Evolutionary conservation across 2,888 invertebrate genomes (phyloP).

Genomic region (Tanypteryx hageni): DNA sequence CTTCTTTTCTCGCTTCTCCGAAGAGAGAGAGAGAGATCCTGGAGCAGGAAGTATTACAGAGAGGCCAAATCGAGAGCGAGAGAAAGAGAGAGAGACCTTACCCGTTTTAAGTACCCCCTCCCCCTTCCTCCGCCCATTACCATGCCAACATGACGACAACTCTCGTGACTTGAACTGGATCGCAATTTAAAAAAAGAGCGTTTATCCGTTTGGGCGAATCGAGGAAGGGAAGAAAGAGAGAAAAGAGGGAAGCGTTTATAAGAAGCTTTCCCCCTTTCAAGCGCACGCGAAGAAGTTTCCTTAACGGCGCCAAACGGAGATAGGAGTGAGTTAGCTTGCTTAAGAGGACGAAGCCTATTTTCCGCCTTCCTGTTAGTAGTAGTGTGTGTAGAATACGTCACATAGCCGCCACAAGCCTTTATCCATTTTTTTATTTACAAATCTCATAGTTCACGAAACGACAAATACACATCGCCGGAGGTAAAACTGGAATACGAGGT

Average conservation of each 20-base stretch:
- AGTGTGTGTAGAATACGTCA: background rate
- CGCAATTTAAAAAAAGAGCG: background rate
- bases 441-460: too few relatives aligned
- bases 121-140: background rate
- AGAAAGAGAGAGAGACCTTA: background rate
- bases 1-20: background rate
- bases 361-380: slow-evolving; percentile 18
- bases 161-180: too few relatives aligned
- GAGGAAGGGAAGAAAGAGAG: background rate
- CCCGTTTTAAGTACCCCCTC: background rate
- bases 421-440: too few relatives aligned
- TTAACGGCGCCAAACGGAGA: background rate
- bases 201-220: background rate
- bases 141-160: background rate
- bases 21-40: background rate
- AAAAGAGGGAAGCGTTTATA: background rate
- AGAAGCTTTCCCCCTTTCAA: background rate
- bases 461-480: too few relatives aligned
- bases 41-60: background rate
- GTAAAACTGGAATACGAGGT: too few relatives aligned
- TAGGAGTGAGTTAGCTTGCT: too few relatives aligned
- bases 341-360: background rate
- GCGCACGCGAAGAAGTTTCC: background rate
- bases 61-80: slow-evolving; percentile 1
- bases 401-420: background rate